Evolutionary conservation across 2,888 invertebrate species (phyloP), one percentile per base, ranked within the genome.

Genomic region (Drosophila pseudotalamancana): DNA sequence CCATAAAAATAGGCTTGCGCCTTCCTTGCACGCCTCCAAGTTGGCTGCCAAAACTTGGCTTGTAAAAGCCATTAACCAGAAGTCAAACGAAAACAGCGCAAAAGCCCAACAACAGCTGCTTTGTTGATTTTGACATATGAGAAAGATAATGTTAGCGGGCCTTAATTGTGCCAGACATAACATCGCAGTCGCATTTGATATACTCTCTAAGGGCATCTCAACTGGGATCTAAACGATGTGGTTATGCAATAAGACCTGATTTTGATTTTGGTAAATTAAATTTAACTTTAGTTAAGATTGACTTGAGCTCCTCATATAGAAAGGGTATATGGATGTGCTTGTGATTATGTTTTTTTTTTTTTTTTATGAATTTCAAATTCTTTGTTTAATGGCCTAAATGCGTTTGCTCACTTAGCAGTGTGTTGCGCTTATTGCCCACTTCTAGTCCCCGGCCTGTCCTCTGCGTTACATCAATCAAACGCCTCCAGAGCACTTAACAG

Each of bases 81-180:
- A 56, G 35, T 32, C 59, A 55, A 55, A 25, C 35, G 34, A 39
- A 51, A 70, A 32, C 35, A n/a, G 59, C 23, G 40, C 25, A 42
- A 25, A 48, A 53, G 23, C 4, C 48, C 25, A 39, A 55, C 34
- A 55, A 54, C 78, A 78, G 75, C 82, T 75, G 82, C 69, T 50
- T 59, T 64, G 68, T 74, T 79, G 67, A 83, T 67, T 82, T 77
- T 82, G 83, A 79, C 71, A 82, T 73, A 71, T 56, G 77, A 79
- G 77, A 83, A 63, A 67, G 71, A 59, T 73, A 57, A 37, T 59
- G 54, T 32, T 46, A 25, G 31, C 25, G 46, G 46, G 37, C 65
- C 45, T 66, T 70, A 70, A 72, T 66, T 70, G 72, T 49, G 18
- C 48, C 48, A 16, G 48, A 21, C 61, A 37, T 49, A 59, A 34